phyloP scores from a whole-genome alignment of 2,888 invertebrate species.

The Dugesia japonica region DNA sequence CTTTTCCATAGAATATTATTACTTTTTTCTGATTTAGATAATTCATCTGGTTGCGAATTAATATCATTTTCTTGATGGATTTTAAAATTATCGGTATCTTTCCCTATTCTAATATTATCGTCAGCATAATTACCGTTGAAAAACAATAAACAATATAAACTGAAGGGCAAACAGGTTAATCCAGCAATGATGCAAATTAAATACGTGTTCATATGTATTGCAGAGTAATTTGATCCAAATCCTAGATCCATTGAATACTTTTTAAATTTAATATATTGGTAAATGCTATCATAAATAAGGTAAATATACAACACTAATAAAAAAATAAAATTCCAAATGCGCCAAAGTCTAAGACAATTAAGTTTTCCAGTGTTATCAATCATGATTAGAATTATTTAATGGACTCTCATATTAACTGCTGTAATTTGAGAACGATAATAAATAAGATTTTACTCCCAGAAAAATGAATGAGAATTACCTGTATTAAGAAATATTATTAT shows the following conservation, averaged over 20 bases:
- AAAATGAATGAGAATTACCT: not conserved
- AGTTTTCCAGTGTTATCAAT: too few species aligned
- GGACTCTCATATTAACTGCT: too few species aligned
- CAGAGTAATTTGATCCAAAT: conserved; percentile 1
- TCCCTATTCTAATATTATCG: not conserved
- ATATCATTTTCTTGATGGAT: conserved; percentile 10
- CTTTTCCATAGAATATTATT: not conserved
- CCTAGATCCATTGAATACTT: not conserved
- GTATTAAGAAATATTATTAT: too few species aligned
- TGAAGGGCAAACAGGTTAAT: not conserved
- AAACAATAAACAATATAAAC: not conserved
- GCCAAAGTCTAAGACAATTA: not conserved
- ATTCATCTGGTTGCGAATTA: not conserved
- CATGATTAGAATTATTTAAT: not conserved
- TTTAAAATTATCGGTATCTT: not conserved
- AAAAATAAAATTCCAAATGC: not conserved
- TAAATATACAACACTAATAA: not conserved
- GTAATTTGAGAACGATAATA: too few species aligned
- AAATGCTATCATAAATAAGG: not conserved
- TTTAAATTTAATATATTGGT: not conserved
- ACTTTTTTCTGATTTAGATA: not conserved
- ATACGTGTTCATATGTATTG: not conserved
- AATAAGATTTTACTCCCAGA: too few species aligned
- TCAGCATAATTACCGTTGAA: not conserved
- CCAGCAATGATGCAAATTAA: not conserved